Evolutionary conservation across 1,140 invertebrate species (phyloP).

Genomic region (Bombyx mori): DNA sequence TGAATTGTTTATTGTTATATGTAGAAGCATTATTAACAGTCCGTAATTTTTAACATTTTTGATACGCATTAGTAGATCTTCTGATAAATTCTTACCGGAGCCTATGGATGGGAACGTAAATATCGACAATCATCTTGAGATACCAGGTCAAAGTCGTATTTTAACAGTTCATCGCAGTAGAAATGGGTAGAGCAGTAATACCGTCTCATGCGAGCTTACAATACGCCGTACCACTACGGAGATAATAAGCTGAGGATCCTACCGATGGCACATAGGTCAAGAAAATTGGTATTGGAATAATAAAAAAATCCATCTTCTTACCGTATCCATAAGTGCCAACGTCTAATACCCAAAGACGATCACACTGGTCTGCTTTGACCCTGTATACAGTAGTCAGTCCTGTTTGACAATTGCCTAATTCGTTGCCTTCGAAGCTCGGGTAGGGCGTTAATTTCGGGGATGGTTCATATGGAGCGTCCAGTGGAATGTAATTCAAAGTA

Average conservation of each 20-base stretch:
- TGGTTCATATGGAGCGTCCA: constrained; percentile 74
- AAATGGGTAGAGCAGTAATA: no score
- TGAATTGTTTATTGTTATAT: no score
- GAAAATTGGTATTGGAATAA: not conserved
- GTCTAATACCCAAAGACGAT: constrained; percentile 85
- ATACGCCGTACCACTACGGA: constrained; percentile 1
- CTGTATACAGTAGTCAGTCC: constrained; percentile 84
- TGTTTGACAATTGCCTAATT: constrained; percentile 79
- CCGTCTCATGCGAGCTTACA: not conserved
- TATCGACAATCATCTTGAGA: no score
- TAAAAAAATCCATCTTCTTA: constrained; percentile 18
- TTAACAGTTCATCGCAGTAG: no score
- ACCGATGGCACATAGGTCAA: not conserved
- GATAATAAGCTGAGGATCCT: not conserved
- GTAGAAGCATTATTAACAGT: no score
- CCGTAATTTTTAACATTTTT: no score
- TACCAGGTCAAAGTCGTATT: no score
- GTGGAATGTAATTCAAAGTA: constrained; percentile 83
- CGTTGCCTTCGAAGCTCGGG: constrained; percentile 81
- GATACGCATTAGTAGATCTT: no score
- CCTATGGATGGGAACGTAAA: no score
- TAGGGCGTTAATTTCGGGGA: constrained; percentile 83
- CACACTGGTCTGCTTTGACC: constrained; percentile 81
- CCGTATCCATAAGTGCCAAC: constrained; percentile 86
- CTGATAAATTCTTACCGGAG: no score